Conservation (phyloP, 37 sponge, comb jelly and placozoan genomes). For the Tethya wilhelma region DNA sequence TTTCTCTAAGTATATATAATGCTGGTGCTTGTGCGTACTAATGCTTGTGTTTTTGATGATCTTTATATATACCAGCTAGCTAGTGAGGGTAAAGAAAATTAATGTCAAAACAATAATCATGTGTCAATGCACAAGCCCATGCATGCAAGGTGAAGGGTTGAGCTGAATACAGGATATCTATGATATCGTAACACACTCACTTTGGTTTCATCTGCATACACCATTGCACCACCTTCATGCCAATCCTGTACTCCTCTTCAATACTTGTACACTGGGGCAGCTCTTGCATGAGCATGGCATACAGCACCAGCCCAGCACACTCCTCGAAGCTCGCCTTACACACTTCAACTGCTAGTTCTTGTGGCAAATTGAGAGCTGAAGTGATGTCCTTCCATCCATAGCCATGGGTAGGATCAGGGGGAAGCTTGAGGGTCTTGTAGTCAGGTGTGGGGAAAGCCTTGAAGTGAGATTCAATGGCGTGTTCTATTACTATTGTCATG, state of each 20-base stretch:
- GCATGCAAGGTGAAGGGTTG: too few relatives aligned
- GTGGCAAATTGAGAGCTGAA: conserved; percentile 45
- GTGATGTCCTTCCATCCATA: conserved; percentile 70
- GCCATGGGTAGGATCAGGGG: conserved; percentile 4
- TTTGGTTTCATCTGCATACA: conserved; percentile 67
- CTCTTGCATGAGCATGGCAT: conserved; percentile 54
- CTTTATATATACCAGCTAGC: too few relatives aligned
- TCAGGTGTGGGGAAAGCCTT: conserved; percentile 12
- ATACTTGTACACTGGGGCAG: conserved; percentile 56
- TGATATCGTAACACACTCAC: conserved; percentile 63
- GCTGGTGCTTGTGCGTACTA: background rate
- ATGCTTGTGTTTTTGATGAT: too few relatives aligned
- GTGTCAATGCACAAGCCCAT: too few relatives aligned
- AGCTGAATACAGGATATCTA: background rate
- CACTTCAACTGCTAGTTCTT: conserved; percentile 38
- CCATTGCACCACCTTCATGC: conserved; percentile 51
- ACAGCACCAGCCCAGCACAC: conserved; percentile 40
- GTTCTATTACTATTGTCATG: conserved; percentile 65
- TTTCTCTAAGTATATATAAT: background rate
- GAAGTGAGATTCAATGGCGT: conserved; percentile 68
- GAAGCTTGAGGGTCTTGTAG: conserved; percentile 26
- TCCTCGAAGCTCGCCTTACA: conserved; percentile 13
- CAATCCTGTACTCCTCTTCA: conserved; percentile 53
- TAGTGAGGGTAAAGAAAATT: too few relatives aligned
- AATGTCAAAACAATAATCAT: too few relatives aligned